Evolutionary conservation across 2,888 invertebrate genomes (phyloP).

Genomic region (Lymantria dispar): DNA sequence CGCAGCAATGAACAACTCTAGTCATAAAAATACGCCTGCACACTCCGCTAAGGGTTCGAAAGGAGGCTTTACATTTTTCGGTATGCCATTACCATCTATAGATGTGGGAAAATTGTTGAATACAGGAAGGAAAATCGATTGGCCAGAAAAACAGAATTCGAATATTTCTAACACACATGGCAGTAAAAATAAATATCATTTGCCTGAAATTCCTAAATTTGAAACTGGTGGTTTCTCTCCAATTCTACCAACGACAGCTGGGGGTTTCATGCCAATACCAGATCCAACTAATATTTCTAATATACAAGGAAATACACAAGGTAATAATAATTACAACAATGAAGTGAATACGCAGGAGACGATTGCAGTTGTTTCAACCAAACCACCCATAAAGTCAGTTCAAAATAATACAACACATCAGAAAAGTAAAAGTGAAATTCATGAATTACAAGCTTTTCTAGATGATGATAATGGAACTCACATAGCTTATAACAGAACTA

Average conservation of each 20-base stretch:
- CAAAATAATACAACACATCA: slow-evolving; percentile 61
- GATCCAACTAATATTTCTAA: slow-evolving; percentile 55
- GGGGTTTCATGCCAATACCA: slow-evolving; percentile 88
- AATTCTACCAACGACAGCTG: slow-evolving; percentile 85
- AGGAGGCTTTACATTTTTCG: slow-evolving; percentile 91
- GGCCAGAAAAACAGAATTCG: slow-evolving; percentile 62
- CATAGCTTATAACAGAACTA: slow-evolving; percentile 70
- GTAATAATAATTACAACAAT: slow-evolving; percentile 40
- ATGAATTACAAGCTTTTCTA: slow-evolving; percentile 67
- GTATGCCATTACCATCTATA: slow-evolving; percentile 89
- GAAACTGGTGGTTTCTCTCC: slow-evolving; percentile 91
- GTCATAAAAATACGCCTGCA: slow-evolving; percentile 51
- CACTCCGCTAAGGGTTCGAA: slow-evolving; percentile 69
- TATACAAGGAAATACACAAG: slow-evolving; percentile 37
- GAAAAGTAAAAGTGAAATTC: slow-evolving; percentile 70
- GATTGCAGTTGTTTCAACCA: slow-evolving; percentile 42
- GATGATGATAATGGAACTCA: slow-evolving; percentile 69
- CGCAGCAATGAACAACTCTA: slow-evolving; percentile 57
- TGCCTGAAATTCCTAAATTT: slow-evolving; percentile 82
- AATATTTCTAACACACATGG: slow-evolving; percentile 54
- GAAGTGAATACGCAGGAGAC: slow-evolving; percentile 45
- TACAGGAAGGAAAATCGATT: slow-evolving; percentile 72
- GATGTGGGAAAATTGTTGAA: slow-evolving; percentile 86
- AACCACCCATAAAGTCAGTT: slow-evolving; percentile 44
- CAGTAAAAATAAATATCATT: slow-evolving; percentile 53